Conservation (phyloP, 2,797 vertebrate genomes). For the Takifugu rubripes region DNA sequence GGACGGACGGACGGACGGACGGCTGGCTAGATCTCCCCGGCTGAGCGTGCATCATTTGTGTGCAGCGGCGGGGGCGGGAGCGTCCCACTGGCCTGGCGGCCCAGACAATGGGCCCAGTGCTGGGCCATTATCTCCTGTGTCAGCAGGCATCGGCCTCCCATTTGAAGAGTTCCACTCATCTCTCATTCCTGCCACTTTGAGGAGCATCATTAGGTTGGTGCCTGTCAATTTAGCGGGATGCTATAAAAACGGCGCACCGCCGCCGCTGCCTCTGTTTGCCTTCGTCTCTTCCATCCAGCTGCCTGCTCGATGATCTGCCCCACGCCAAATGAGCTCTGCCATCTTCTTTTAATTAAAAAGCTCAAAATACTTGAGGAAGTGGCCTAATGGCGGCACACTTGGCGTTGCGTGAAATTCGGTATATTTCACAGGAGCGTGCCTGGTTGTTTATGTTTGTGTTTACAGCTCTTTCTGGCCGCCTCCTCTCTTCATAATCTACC, state of each 20-base stretch:
- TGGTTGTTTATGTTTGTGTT: slow-evolving; percentile 2
- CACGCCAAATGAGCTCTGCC: slow-evolving; percentile 34
- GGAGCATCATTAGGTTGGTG: slow-evolving; percentile 76
- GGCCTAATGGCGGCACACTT: slow-evolving; percentile 5
- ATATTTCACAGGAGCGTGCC: neutral
- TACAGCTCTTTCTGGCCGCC: neutral
- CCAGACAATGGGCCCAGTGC: slow-evolving; percentile 74
- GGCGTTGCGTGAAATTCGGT: neutral
- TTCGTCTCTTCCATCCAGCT: slow-evolving; percentile 50
- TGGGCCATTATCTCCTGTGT: slow-evolving; percentile 77
- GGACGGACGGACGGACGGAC: slow-evolving; percentile 47
- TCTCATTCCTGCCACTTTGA: slow-evolving; percentile 75
- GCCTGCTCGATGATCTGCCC: slow-evolving; percentile 46
- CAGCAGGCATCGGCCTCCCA: slow-evolving; percentile 75
- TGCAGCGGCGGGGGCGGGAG: slow-evolving; percentile 62
- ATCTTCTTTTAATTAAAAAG: slow-evolving; percentile 38
- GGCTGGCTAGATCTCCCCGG: slow-evolving; percentile 70
- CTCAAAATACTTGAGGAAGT: slow-evolving; percentile 6
- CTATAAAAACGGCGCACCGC: slow-evolving; percentile 75
- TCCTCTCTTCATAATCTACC: neutral
- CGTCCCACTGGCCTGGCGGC: slow-evolving; percentile 74
- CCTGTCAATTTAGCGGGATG: slow-evolving; percentile 78
- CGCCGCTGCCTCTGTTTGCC: slow-evolving; percentile 43
- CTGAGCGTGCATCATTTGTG: slow-evolving; percentile 75
- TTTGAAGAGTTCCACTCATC: slow-evolving; percentile 76